A percentile compares a stretch with the other conserved stretches of the same genome.
Evolutionary conservation across 2,797 vertebrate genomes (phyloP).

Genomic region (Sebastes itinus): DNA sequence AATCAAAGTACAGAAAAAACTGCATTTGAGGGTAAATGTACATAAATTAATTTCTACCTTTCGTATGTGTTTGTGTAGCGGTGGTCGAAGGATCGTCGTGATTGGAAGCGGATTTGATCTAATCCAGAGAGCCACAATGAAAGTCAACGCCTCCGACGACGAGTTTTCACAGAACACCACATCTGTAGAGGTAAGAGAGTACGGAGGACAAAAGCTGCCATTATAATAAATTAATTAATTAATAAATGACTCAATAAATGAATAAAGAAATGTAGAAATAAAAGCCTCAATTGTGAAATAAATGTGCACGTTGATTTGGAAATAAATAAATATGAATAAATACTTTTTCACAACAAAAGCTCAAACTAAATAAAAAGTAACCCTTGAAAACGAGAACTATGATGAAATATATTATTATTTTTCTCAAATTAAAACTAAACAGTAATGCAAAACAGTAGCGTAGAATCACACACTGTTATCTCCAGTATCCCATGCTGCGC

Average conservation of each 20-base stretch:
- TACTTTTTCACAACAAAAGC: neutral
- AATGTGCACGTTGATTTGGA: too few species aligned
- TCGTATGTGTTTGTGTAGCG: conserved; percentile 74
- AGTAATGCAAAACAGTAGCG: accelerated
- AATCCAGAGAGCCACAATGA: conserved; percentile 78
- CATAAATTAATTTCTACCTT: neutral
- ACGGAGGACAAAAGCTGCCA: too few species aligned
- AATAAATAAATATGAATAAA: too few species aligned
- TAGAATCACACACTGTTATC: too few species aligned
- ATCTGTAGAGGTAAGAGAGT: conserved; percentile 56
- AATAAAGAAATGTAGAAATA: too few species aligned
- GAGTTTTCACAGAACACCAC: conserved; percentile 37
- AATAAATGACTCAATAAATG: too few species aligned
- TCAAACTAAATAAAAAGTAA: neutral
- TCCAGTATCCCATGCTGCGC: too few species aligned
- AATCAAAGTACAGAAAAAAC: neutral
- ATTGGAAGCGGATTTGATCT: conserved; percentile 86
- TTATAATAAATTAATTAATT: accelerated
- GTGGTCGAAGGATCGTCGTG: conserved; percentile 90
- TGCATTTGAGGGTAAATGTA: neutral
- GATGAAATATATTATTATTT: neutral
- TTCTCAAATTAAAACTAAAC: too few species aligned
- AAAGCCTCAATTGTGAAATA: too few species aligned
- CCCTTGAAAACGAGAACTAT: neutral
- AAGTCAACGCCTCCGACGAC: conserved; percentile 59